These are phyloP conservation scores for Amblyopsis hoosieri DNA, from an alignment of 2,797 vertebrate genomes.

Conservation along the genomic window DNA sequence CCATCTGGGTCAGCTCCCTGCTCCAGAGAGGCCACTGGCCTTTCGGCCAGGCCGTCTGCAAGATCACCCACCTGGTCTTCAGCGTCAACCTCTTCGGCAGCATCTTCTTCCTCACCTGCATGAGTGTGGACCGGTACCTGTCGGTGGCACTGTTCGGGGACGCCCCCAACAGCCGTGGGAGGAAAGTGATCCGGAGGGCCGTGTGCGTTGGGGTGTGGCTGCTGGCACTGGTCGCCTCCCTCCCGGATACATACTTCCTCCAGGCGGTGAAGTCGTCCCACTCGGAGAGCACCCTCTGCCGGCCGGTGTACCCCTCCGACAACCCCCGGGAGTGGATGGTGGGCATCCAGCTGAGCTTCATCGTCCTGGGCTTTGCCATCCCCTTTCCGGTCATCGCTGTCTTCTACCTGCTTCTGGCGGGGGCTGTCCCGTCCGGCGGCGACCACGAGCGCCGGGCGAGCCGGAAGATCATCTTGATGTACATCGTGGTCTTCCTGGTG, in stretches of 20 bases:
- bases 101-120: slow-evolving; percentile 92
- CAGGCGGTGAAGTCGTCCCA: slow-evolving; percentile 76
- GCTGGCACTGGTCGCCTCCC: slow-evolving; percentile 81
- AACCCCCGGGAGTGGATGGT: slow-evolving; percentile 83
- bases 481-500: slow-evolving; percentile 87
- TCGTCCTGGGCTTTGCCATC: slow-evolving; percentile 85
- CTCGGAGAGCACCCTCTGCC: slow-evolving; percentile 80
- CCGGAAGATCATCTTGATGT: slow-evolving; percentile 84
- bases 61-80: slow-evolving; percentile 88
- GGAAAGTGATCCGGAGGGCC: slow-evolving; percentile 70
- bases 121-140: slow-evolving; percentile 90
- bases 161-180: slow-evolving; percentile 64
- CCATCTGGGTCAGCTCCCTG: slow-evolving; percentile 87
- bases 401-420: slow-evolving; percentile 84
- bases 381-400: slow-evolving; percentile 85
- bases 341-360: slow-evolving; percentile 85
- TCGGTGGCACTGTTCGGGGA: slow-evolving; percentile 72
- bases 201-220: slow-evolving; percentile 87
- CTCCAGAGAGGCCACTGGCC: slow-evolving; percentile 88
- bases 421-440: slow-evolving; percentile 64
- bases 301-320: slow-evolving; percentile 82
- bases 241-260: slow-evolving; percentile 89
- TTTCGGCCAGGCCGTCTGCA: slow-evolving; percentile 86
- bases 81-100: slow-evolving; percentile 90
- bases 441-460: slow-evolving; percentile 83